Base-by-base conservation (phyloP, 2,797 vertebrate genomes). In the Lophotriccus pileatus region DNA sequence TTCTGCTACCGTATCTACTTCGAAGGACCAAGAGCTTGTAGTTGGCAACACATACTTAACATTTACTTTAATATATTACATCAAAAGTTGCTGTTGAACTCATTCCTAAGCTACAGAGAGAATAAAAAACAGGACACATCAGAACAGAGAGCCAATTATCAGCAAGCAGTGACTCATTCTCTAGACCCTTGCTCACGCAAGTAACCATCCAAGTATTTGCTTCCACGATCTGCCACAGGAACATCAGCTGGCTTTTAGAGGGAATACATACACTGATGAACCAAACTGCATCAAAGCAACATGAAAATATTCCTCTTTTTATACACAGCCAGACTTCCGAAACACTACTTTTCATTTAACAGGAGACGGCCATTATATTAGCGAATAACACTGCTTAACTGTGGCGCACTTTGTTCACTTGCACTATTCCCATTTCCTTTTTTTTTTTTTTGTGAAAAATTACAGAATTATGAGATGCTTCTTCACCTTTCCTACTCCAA, bases 1-100 rank as follows among this genome's bases (percentile, higher is more conserved):
- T 91, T 91, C 79, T 70, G 75, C 75, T 72, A 43, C 72, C 63
- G 55, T 22, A 80, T 59, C 75, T 87, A 41, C 70, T 92, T 12
- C 27, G 66, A 88, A 77, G 53, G 59, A 92, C 55, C 47, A 36
- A 46, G 43, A 72, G 41, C 62, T 58, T 77, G 37, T 23, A 87
- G 63, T 41, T 60, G 81, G 69, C 58, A 82, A 89, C 23, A 58
- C 39, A n/a, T 8, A 27, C 50, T 76, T 87, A 73, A 81, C 20
- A 44, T 53, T 82, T 47, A 49, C 23, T 88, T 63, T 34, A 82
- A 89, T 34, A 56, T 10, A 87, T 67, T 46, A 63, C 3, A 0
- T 72, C 72, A 89, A 60, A 91, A 91, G 60, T 64, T 56, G 41
- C 46, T 23, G 50, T 44, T 59, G 32, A 81, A 79, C 32, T n/a